Base-by-base conservation (phyloP, 2,797 vertebrate genomes). In the Danio jaintianensis region DNA sequence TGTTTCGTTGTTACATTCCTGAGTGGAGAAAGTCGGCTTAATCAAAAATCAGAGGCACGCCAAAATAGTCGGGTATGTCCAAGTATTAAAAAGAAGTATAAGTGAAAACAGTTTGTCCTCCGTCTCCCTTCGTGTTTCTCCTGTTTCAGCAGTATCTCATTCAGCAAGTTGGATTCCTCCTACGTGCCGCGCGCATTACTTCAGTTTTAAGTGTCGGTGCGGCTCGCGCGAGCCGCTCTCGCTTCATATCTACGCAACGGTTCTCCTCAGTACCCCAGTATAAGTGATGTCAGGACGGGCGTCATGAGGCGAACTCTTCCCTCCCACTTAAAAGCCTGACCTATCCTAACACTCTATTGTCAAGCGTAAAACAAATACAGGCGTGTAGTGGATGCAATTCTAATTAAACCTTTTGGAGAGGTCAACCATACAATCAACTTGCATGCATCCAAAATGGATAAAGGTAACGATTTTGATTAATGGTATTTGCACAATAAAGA, bases 241-340 rank as follows among this genome's bases (percentile, higher is more conserved):
- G 75, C 82, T 86, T 72, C 78, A 80, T 75, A 66, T 79, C 61
- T 56, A 63, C 63, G 79, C 63, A 78, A 84, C 89, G 89, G 83
- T 77, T 86, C 86, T 86, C 68, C 86, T 87, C 83, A 81, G 86
- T 88, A 85, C 86, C 89, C 86, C 86, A 87, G 83, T 86, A 82
- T 75, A 82, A 80, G 82, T 93, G 93, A 94, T 93, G 93, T 94
- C 92, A 93, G 58, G 85, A 82, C 85, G 85, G 83, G 87, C 91
- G 91, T 93, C 90, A 91, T 90, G 89, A 83, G 87, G 90, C 86
- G 83, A 84, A 88, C 78, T 74, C 86, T 86, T 77, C 81, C 86
- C 84, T 73, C 66, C 75, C 84, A 68, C 78, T 74, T 48, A 71
- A 61, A 66, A 64, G 86, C 66, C 81, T 83, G 74, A 81, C 80